A percentile compares a stretch with the other conserved stretches of the same genome.
Evolutionary conservation across 2,888 invertebrate species (phyloP).

Genomic region (Trileptium ribeirensis): DNA sequence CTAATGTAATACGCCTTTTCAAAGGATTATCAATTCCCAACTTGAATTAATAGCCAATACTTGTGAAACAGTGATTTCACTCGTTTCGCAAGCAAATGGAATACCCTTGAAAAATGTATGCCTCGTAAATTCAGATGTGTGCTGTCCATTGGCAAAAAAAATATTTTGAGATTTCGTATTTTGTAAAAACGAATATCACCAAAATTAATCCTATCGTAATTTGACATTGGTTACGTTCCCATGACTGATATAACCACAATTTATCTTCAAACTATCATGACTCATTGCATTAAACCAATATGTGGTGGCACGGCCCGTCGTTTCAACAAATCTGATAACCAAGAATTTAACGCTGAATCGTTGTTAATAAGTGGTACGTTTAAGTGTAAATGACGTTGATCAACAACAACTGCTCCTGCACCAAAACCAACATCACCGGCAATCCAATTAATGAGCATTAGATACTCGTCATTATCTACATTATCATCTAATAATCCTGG

Average conservation of each 20-base stretch:
- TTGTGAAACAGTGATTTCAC: conserved; percentile 14
- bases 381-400: too few relatives aligned
- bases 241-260: conserved; percentile 43
- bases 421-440: too few relatives aligned
- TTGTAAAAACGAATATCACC: conserved; percentile 37
- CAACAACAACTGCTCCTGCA: too few relatives aligned
- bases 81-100: conserved; percentile 31
- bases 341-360: too few relatives aligned
- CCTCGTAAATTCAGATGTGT: conserved; percentile 34
- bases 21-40: conserved; percentile 35
- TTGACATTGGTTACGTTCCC: conserved; percentile 37
- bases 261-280: conserved; percentile 36
- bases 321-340: too few relatives aligned
- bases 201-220: conserved; percentile 32
- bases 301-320: too few relatives aligned
- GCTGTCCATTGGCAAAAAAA: conserved; percentile 36
- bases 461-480: too few relatives aligned
- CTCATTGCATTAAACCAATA: too few relatives aligned
- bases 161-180: conserved; percentile 23
- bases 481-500: too few relatives aligned
- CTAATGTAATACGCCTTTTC: too few relatives aligned
- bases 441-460: too few relatives aligned
- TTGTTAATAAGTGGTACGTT: too few relatives aligned
- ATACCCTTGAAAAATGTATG: conserved; percentile 22
- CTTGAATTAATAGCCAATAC: conserved; percentile 22